Base-by-base conservation (phyloP, 2,113 vertebrate genomes). In the Oceanodroma tethys region DNA sequence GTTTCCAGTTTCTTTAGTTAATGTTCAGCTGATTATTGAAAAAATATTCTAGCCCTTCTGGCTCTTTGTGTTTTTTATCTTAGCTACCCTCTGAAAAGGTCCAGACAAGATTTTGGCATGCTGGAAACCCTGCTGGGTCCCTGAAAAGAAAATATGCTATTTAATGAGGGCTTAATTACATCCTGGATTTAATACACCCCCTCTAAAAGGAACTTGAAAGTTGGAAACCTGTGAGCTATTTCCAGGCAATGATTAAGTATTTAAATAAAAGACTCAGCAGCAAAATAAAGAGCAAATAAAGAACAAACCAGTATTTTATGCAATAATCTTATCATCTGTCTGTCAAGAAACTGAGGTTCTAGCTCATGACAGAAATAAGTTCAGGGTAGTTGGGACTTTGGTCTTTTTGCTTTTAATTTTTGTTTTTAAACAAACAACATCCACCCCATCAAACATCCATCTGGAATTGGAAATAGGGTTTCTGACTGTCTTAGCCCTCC, bases 91-190 rank as follows among this genome's bases (percentile, higher is more conserved):
- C 67, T 90, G 82, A 82, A 90, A 90, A 81, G 34, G 36, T 65
- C n/a, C 58, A 73, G 78, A 66, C 52, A 91, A 67, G 53, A 52
- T 87, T 95, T 75, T 91, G 85, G 42, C 50, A 56, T 89, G 45
- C n/a, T 89, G 58, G 73, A 92, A 84, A 56, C 16, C 21, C 84
- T 86, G 68, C 85, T 82, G 85, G 7, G 62, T 85, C 27, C 52
- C 42, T 93, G 65, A 84, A 92, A 96, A 95, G 48, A 76, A 92
- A 96, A 78, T 82, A n/a, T n/a, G n/a, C n/a, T n/a, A n/a, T n/a
- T n/a, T 94, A 95, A 90, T 52, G 36, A 94, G 86, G 22, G 40
- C 82, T 92, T 96, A 94, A 95, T 94, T 95, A 72, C 29, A 71
- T 92, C 53, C 52, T 81, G 79, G n/a, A 90, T 74, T 86, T 88